phyloP scores from a whole-genome alignment of 2,113 vertebrate species.

The Anthoscopus minutus region DNA sequence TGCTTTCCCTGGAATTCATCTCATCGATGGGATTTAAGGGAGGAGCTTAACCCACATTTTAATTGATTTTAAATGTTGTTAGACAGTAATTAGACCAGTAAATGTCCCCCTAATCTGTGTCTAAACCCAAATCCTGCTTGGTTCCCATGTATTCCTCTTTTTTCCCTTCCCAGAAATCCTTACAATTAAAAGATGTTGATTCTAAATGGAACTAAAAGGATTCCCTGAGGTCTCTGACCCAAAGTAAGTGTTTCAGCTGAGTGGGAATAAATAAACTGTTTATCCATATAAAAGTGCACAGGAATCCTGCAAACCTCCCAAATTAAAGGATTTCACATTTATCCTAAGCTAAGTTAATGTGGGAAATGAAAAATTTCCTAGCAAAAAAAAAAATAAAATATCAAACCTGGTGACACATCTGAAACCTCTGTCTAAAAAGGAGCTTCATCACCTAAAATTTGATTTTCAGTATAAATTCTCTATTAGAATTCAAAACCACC shows the following conservation, averaged over 20 bases:
- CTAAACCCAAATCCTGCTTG: neutral
- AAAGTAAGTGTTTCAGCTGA: neutral
- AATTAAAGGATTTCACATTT: neutral
- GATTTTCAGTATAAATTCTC: neutral
- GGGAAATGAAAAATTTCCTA: neutral
- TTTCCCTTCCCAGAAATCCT: neutral
- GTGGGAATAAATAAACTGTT: neutral
- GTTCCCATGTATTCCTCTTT: neutral
- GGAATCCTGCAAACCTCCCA: neutral
- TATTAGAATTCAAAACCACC: neutral
- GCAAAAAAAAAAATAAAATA: neutral
- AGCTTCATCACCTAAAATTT: neutral
- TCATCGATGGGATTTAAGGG: neutral
- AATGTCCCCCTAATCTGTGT: neutral
- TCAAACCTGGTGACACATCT: neutral
- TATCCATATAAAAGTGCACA: neutral
- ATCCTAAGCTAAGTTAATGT: neutral
- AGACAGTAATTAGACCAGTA: neutral
- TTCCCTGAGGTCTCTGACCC: neutral
- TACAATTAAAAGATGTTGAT: neutral
- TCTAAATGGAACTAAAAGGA: neutral
- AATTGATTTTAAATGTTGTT: neutral
- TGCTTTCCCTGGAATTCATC: neutral
- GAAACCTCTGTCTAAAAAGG: neutral
- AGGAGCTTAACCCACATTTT: neutral